phyloP scores from a whole-genome alignment of 2,113 vertebrate genomes.

The Lucifuga dentata region DNA sequence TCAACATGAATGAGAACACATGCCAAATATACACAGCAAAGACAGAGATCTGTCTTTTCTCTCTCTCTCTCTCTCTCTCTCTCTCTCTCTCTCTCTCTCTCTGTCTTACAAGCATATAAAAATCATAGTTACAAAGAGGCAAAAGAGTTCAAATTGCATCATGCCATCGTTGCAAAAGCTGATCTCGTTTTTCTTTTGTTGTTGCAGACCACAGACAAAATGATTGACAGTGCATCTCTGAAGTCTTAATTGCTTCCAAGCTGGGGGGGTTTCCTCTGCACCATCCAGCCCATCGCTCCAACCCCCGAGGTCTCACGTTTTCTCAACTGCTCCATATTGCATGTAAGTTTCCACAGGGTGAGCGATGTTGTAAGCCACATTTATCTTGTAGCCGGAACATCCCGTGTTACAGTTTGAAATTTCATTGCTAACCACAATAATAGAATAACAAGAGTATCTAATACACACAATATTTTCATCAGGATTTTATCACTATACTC shows the following conservation, averaged over 20 bases:
- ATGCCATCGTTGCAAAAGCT: background rate
- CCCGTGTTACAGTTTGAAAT: conserved; percentile 40
- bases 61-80: too few relatives aligned
- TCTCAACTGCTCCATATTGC: conserved; percentile 40
- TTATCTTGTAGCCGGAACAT: conserved; percentile 52
- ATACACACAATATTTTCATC: conserved; percentile 28
- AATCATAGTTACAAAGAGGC: background rate
- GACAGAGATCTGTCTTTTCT: too few relatives aligned
- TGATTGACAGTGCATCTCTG: conserved; percentile 58
- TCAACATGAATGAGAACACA: too few relatives aligned
- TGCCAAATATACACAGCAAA: too few relatives aligned
- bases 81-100: too few relatives aligned
- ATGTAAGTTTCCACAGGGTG: conserved; percentile 51
- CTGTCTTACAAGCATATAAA: too few relatives aligned
- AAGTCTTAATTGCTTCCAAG: conserved; percentile 54
- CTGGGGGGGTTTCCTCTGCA: conserved; percentile 61
- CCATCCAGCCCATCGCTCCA: conserved; percentile 46
- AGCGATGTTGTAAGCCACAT: conserved; percentile 58
- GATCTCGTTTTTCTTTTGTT: conserved; percentile 27
- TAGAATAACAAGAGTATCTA: conserved; percentile 39
- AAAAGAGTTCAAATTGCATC: background rate
- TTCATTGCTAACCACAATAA: conserved; percentile 51
- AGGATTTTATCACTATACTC: conserved; percentile 13
- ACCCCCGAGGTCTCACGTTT: conserved; percentile 52
- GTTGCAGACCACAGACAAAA: conserved; percentile 27